phyloP scores from a whole-genome alignment of 1,140 invertebrate species.

The Caerostris extrusa region DNA sequence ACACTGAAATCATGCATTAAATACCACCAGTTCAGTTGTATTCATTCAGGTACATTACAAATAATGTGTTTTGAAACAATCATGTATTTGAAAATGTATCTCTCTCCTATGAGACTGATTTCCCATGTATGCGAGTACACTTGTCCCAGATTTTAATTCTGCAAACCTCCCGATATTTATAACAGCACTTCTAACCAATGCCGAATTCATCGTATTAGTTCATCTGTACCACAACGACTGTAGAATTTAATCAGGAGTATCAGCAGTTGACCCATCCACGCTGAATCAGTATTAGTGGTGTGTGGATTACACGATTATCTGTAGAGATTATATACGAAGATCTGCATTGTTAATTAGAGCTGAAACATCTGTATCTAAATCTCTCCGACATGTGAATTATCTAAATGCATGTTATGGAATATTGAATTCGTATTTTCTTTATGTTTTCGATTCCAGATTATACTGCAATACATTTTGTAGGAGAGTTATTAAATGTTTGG shows the following conservation, averaged over 20 bases:
- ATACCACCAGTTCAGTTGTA: too few species aligned
- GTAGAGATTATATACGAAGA: conserved; percentile 30
- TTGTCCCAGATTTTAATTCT: conserved; percentile 9
- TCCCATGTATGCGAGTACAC: background rate
- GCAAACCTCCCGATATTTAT: background rate
- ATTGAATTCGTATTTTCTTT: background rate
- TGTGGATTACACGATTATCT: conserved; percentile 49
- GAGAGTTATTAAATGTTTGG: too few species aligned
- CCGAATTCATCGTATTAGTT: conserved; percentile 30
- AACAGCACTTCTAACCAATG: conserved; percentile 6
- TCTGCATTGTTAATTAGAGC: conserved; percentile 56
- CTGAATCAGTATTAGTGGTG: conserved; percentile 43
- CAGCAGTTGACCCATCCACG: conserved; percentile 35
- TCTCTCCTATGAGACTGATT: background rate
- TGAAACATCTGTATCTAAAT: conserved; percentile 32
- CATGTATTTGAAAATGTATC: background rate
- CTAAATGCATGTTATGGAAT: background rate
- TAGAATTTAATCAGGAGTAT: conserved; percentile 50
- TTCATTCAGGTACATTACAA: too few species aligned
- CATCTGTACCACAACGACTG: conserved; percentile 38
- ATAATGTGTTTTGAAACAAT: background rate
- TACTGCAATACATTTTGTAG: too few species aligned
- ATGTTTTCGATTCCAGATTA: too few species aligned
- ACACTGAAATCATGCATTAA: too few species aligned
- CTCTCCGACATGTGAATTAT: conserved; percentile 15